Base-by-base conservation (phyloP, 2,113 vertebrate genomes). In the Spea bombifrons region DNA sequence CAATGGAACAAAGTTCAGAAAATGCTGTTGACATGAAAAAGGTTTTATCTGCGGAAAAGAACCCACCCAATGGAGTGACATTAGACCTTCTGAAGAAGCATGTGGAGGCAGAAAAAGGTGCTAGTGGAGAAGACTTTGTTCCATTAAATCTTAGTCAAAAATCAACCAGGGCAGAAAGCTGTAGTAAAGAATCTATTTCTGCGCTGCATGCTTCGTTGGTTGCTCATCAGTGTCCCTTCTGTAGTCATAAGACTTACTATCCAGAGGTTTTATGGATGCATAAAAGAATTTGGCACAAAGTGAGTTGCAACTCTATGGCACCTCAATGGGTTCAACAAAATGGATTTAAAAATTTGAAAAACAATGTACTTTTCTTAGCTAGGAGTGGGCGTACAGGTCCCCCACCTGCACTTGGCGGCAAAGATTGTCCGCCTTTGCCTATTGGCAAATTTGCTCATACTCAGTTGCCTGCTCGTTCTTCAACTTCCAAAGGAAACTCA, bases 221-320 rank as follows among this genome's bases (percentile, higher is more conserved):
- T 5, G 84, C 90, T 50, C 94, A 98, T 84, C 92, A 91, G 0
- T 98, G 96, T 83, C 95, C 95, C 73, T 96, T 95, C 87, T 98
- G 96, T 85, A 92, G 86, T 81, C 94, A 98, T 84, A 91, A 92
- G 85, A 96, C 95, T 64, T 90, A 90, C 83, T 98, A 97, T 84
- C 96, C 95, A 0, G 96, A 98, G 89, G 96, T 97, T 63, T 91
- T 98, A 63, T 97, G 96, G 95, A 95, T 98, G 94, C 96, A 98
- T 83, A 94, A 96, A 87, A 94, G 92, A 17, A 87, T 97, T 84
- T 94, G 94, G 89, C 96, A 98, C 89, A 93, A 92, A 82, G 92
- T 98, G 86, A 96, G 92, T 85, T 92, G 94, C 86, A 92, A 85
- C 49, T 87, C 88, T 0, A 78, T 92, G 77, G 93, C 92, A 3